Percentiles rank a stretch among this genome's conserved stretches.
phyloP scores from a whole-genome alignment of 2,113 vertebrate species.

The Poeciliopsis prolifica region DNA sequence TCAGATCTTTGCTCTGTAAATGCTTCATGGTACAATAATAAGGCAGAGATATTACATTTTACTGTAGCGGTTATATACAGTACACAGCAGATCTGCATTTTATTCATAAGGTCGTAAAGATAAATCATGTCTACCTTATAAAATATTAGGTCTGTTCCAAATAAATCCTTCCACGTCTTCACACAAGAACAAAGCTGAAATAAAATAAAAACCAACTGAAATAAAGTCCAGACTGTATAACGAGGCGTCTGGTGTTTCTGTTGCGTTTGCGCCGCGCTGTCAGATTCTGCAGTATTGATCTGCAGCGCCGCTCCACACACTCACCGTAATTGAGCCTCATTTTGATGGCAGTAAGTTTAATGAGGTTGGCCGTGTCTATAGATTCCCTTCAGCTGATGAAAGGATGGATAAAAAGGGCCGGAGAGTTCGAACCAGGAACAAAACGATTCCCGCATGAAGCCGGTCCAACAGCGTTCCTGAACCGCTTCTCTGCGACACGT shows the following conservation, averaged over 20 bases:
- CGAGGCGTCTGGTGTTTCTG: background rate
- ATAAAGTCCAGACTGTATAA: slow-evolving; percentile 3
- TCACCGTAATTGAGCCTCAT: slow-evolving; percentile 69
- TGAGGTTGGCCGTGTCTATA: slow-evolving; percentile 56
- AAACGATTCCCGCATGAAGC: slow-evolving; percentile 21
- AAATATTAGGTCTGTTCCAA: background rate
- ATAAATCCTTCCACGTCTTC: background rate
- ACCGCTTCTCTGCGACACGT: background rate
- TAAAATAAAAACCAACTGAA: slow-evolving; percentile 1
- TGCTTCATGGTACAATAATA: background rate
- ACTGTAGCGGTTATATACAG: background rate
- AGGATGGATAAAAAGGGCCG: slow-evolving; percentile 6
- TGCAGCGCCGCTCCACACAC: slow-evolving; percentile 54
- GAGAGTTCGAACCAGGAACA: background rate
- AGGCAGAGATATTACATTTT: background rate
- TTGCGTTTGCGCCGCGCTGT: slow-evolving; percentile 24
- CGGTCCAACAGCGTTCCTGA: slow-evolving; percentile 6
- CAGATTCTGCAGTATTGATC: slow-evolving; percentile 61
- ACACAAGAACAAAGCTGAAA: background rate
- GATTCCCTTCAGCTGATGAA: slow-evolving; percentile 32
- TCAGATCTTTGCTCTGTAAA: background rate
- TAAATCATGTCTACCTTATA: background rate
- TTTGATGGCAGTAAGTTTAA: slow-evolving; percentile 72
- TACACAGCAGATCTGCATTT: background rate
- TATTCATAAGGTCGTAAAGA: background rate